A percentile compares a stretch with the other conserved stretches of the same genome.
Evolutionary conservation across 2,797 vertebrate genomes (phyloP).

Genomic region (Salmo trutta): DNA sequence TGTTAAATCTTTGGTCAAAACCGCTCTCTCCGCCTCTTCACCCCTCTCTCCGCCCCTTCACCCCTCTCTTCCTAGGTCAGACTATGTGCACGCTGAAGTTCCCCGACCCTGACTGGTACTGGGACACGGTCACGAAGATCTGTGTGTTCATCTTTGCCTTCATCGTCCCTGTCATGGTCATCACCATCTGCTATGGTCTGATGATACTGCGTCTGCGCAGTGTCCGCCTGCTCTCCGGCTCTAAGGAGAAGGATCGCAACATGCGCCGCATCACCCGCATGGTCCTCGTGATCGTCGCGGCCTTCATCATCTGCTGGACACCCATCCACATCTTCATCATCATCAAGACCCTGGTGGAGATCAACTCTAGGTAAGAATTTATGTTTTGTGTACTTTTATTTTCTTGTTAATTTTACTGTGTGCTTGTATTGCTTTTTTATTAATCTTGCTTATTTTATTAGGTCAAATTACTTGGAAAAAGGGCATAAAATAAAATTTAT

Average conservation of each 20-base stretch:
- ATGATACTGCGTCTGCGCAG: conserved; percentile 92
- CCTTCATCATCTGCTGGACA: conserved; percentile 95
- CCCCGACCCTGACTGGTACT: conserved; percentile 89
- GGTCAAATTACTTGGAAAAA: not conserved
- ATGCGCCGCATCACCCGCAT: conserved; percentile 92
- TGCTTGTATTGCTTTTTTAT: not conserved
- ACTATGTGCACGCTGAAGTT: conserved; percentile 87
- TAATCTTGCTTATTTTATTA: not conserved
- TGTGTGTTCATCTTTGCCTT: conserved; percentile 96
- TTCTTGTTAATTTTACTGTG: not conserved
- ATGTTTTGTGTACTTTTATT: not conserved
- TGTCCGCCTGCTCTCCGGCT: conserved; percentile 90
- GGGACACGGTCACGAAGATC: conserved; percentile 94
- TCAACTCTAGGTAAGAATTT: conserved; percentile 65
- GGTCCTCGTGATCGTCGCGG: conserved; percentile 93
- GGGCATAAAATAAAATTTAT: not conserved
- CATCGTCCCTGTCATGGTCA: conserved; percentile 89
- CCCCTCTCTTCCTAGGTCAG: conserved; percentile 66
- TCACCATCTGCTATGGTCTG: conserved; percentile 91
- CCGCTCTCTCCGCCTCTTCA: not conserved
- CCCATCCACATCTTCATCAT: conserved; percentile 98
- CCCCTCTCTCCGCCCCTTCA: not conserved
- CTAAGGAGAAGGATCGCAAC: conserved; percentile 93
- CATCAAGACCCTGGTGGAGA: conserved; percentile 89
- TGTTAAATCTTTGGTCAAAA: not conserved